Base-by-base conservation (phyloP, 2,888 invertebrate genomes). In the Lordiphosa andalusiaca region DNA sequence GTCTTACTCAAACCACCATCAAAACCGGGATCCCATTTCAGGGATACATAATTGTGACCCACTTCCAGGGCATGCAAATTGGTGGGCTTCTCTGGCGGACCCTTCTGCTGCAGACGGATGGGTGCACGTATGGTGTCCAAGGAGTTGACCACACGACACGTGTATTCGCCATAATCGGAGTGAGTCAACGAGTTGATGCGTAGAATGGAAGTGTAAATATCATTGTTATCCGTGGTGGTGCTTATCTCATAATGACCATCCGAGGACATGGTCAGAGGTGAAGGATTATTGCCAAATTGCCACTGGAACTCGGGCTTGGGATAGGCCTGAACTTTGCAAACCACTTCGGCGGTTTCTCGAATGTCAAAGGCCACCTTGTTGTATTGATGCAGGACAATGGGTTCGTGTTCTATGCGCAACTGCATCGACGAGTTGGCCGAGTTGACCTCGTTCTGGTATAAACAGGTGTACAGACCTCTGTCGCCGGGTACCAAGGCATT, bases 301-400 rank as follows among this genome's bases (percentile, higher is more conserved):
- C 97, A 98, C 83, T 96, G 96, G 89, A 97, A 96, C 86, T 96
- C 96, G 0, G 97, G 97, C 82, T 95, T 95, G 0, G 97, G 97
- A 89, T 96, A 97, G 0, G 97, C 96, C 86, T 96, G 95, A 10
- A 97, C 96, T 85, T 94, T 93, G 89, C 97, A 97, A 0, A 94
- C 92, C 21, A 98, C 95, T 88, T 95, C 94, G 0, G 97, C 97
- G 0, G 93, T 94, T 89, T 97, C 96, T 60, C 93, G 91, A 5
- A 95, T 89, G 86, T 96, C 96, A 85, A 94, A 96, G 0, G 97
- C 97, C 0, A 97, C 97, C 90, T 96, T 96, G 84, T 94, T 94
- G 88, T 96, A 95, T 82, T 95, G 94, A 87, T 95, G 94, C 36
- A 96, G 91, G 25, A 95, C 93, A 73, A 97, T 95, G 1, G 97